phyloP scores from a whole-genome alignment of 2,113 vertebrate species.

The Galemys pyrenaicus region DNA sequence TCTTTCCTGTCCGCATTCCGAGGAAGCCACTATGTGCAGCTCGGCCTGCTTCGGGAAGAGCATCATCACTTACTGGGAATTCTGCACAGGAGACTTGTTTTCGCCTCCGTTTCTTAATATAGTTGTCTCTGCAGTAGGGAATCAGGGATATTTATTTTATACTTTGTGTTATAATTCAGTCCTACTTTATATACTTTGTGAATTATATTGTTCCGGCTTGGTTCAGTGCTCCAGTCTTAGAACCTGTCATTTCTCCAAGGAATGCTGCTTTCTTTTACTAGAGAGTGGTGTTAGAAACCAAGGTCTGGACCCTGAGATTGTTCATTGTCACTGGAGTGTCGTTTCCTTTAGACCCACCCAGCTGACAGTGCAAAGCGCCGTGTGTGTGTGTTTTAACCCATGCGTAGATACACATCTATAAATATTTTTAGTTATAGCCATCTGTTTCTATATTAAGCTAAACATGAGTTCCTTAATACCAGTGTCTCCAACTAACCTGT shows the following conservation, averaged over 20 bases:
- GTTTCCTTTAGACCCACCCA: not conserved
- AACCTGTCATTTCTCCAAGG: not conserved
- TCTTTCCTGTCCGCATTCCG: not conserved
- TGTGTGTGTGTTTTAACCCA: not conserved
- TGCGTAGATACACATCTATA: not conserved
- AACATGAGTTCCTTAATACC: not conserved
- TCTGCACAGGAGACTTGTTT: not conserved
- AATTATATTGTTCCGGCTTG: not conserved
- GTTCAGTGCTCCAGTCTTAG: not conserved
- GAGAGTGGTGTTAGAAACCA: not conserved
- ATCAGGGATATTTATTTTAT: slow-evolving; percentile 30
- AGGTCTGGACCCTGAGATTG: not conserved
- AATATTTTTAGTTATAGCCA: not conserved
- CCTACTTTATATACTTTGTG: not conserved
- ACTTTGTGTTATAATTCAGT: slow-evolving; percentile 13
- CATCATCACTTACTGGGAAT: not conserved
- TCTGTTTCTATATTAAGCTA: slow-evolving; percentile 2
- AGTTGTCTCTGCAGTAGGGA: not conserved
- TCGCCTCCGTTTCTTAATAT: not conserved
- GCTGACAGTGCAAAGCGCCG: not conserved
- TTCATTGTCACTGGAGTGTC: not conserved
- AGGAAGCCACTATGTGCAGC: not conserved
- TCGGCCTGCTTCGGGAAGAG: not conserved
- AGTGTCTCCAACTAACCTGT: slow-evolving; percentile 14
- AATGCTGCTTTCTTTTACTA: not conserved